Evolutionary conservation across 2,113 vertebrate genomes (phyloP), one percentile per base, ranked within the genome.

Genomic region (Lepus americanus): DNA sequence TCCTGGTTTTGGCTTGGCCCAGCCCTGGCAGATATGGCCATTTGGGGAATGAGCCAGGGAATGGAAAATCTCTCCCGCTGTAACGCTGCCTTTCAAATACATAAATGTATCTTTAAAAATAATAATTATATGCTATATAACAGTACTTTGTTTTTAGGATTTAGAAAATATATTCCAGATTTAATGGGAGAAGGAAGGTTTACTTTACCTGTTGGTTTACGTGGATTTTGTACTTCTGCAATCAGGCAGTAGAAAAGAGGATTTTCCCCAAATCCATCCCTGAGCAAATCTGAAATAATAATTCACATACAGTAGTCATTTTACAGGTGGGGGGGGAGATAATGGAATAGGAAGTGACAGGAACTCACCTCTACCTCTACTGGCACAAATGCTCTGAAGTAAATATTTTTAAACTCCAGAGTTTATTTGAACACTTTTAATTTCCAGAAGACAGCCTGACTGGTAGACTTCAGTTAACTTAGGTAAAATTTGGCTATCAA

Each of bases 181-280:
- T 88, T 72, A 95, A 90, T 64, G 94, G 33, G 59, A 92, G 49
- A 72, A 79, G 13, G 49, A 61, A 9, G 27, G 4, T 0, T 0
- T 72, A 78, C n/a, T 55, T 93, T 98, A 98, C 98, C 98, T 70
- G 98, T 85, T 2, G 81, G 95, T 94, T 97, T 97, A 8, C 89
- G 86, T 16, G 97, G 96, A 59, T 97, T 97, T 2, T 88, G 96
- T 76, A 98, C 95, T 95, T 99, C 98, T 79, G 98, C 98, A 90
- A 98, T 97, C 11, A 99, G 96, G 64, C 97, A 98, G 92, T 98
- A 98, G 89, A 98, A 99, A 96, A 98, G 98, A 0, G 98, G 98
- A 81, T 98, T 97, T 12, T 98, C 97, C 55, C 98, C 98, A 92
- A 99, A 99, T 51, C 98, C 98, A 4, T 99, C 98, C 72, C 98